A percentile compares a stretch with the other conserved stretches of the same genome.
These are phyloP conservation scores for Prunella strophiata DNA, from an alignment of 2,797 vertebrate species.

Conservation along the genomic window DNA sequence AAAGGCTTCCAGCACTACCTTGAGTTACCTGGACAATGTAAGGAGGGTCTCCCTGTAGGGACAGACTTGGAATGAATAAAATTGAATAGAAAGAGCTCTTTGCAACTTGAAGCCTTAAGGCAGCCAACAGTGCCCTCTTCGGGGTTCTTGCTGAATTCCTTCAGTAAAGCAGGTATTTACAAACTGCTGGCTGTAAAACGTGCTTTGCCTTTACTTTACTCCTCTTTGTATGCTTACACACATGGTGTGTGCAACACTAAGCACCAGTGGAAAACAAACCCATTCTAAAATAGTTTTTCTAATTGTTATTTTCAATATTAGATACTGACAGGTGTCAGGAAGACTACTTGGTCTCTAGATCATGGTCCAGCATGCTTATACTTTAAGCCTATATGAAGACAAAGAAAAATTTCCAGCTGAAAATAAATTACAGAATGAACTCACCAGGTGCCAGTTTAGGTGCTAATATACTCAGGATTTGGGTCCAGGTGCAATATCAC, in stretches of 20 bases:
- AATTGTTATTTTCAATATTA: not conserved
- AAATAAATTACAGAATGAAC: not conserved
- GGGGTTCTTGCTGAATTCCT: not conserved
- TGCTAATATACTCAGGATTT: not conserved
- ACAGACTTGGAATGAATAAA: not conserved
- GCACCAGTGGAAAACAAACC: not conserved
- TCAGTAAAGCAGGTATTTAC: not conserved
- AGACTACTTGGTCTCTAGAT: not conserved
- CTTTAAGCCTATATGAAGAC: not conserved
- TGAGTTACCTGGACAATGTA: not conserved
- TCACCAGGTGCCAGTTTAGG: not conserved
- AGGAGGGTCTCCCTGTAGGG: fast-evolving
- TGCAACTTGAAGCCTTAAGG: not conserved
- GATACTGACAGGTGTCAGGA: not conserved
- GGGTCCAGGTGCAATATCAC: not conserved
- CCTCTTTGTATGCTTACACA: not conserved
- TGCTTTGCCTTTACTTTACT: not conserved
- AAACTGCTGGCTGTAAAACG: not conserved
- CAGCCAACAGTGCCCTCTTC: constrained; percentile 53
- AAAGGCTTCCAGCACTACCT: not conserved
- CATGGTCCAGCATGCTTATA: fast-evolving
- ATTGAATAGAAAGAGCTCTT: fast-evolving
- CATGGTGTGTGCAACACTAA: not conserved
- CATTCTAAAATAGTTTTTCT: not conserved
- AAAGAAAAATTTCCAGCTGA: not conserved